Base-by-base conservation (phyloP, 2,888 invertebrate species). In the Thereva unica region DNA sequence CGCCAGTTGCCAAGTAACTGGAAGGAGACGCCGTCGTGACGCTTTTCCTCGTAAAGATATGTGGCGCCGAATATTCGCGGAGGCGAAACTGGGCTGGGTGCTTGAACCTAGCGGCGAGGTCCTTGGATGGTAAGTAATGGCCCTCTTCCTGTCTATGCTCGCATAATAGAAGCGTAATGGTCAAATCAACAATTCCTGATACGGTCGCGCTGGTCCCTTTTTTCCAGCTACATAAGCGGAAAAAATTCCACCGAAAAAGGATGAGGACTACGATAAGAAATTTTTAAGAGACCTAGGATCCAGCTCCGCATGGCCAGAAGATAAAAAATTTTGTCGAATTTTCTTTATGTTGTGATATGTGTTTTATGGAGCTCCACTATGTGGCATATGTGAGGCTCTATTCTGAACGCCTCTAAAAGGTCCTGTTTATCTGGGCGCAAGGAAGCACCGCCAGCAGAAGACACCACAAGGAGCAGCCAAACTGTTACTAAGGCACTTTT, bases 21-120 rank as follows among this genome's bases (percentile, higher is more conserved):
- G 34, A 57, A 64, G 34, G 34, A 52, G 64, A 64, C 73, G 73
- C 73, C 73, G 73, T 73, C 73, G 70, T 73, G 73, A 72, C 73
- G 73, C 70, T 73, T 70, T 65, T 49, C 42, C 49, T 64, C 68
- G 68, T 70, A 64, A 70, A 73, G 73, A 72, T 71, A 71, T 71
- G 69, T 72, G 73, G 72, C 73, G 73, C 73, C 73, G 71, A 71
- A 69, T 69, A 70, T 64, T 64, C 53, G 53, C 37, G 9, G 35
- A 34, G 10, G n/a, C 44, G 23, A 34, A 63, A 63, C 41, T 64
- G 52, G 53, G 52, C 52, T 64, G 52, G 52, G 53, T 64, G 50
- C 50, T 41, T 61, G 53, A 64, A 52, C 53, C 23, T 34, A 40
- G 53, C 23, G n/a, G 37, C 12, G 12, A 44, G 23, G 37, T 23